A percentile compares a stretch with the other conserved stretches of the same genome.
Conservation (phyloP, 1,140 invertebrate genomes). For the Orius laevigatus region DNA sequence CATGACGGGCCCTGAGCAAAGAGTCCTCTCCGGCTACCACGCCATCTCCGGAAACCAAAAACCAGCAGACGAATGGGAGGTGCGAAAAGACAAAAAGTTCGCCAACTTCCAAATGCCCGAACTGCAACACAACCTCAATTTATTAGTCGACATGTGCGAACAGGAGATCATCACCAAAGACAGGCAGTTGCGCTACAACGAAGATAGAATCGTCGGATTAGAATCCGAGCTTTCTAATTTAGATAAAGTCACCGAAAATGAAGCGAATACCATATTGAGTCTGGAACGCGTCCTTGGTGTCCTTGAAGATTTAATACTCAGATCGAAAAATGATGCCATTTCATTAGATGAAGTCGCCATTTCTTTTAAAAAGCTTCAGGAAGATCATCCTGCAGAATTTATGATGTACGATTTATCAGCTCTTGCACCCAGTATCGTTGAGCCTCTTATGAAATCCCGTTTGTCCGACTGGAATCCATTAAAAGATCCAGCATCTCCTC, state of each 20-base stretch:
- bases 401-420: slow-evolving; percentile 44
- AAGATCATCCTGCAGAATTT: slow-evolving; percentile 41
- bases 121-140: slow-evolving; percentile 78
- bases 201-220: slow-evolving; percentile 60
- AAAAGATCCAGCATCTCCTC: slow-evolving; percentile 37
- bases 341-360: slow-evolving; percentile 53
- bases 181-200: slow-evolving; percentile 51
- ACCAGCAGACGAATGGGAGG: slow-evolving; percentile 33
- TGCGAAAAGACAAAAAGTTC: slow-evolving; percentile 37
- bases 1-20: slow-evolving; percentile 90
- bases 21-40: slow-evolving; percentile 88
- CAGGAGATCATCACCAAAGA: slow-evolving; percentile 88
- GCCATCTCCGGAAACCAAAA: slow-evolving; percentile 54
- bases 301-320: slow-evolving; percentile 47
- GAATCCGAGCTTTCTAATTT: slow-evolving; percentile 62
- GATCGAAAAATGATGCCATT: slow-evolving; percentile 33
- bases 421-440: slow-evolving; percentile 45
- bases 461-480: slow-evolving; percentile 61
- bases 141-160: slow-evolving; percentile 84
- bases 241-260: slow-evolving; percentile 49
- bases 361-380: slow-evolving; percentile 50
- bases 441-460: slow-evolving; percentile 46
- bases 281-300: slow-evolving; percentile 52
- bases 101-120: slow-evolving; percentile 66
- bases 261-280: slow-evolving; percentile 53